Evolutionary conservation across 2,797 vertebrate genomes (phyloP), one percentile per base, ranked within the genome.

Genomic region (Threskiornis aethiopicus): DNA sequence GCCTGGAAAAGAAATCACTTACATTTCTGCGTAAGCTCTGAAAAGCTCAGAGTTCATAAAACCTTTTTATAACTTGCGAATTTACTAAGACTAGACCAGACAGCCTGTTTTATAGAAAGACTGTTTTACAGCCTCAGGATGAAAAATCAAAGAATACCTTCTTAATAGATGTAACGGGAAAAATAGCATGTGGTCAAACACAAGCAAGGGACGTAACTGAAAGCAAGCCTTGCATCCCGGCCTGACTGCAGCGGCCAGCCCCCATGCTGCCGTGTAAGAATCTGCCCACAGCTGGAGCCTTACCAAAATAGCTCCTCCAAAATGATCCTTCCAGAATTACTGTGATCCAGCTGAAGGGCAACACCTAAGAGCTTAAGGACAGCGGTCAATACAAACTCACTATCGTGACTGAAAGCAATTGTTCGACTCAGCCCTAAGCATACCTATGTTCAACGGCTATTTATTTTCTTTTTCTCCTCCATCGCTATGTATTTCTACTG

Each of bases 211-310:
- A 10, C 41, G 5, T 20, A 69, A 47, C n/a, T 21, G 37, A 61
- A 72, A 78, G 51, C 47, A 35, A 86, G 55, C 41, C 47, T 8
- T 55, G 57, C 76, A 44, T n/a, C 61, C 62, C 76, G 85, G 46
- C 22, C 61, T 86, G 77, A 16, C 67, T 87, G 84, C 93, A 89
- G 89, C 93, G 79, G 37, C 16, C 87, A 90, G 86, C 81, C 73
- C 81, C 77, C 46, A 25, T 5, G 44, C 85, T 90, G 79, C 88
- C 83, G 59, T 13, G 2, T 28, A 42, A 94, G 90, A 90, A 77
- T 18, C 75, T 52, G 33, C 67, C 92, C 84, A 55, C 94, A 92
- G 90, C 93, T 96, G 95, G 84, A 94, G 83, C 61, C 87, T 70
- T 9, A 89, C 86, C 75, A 85, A 69, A 96, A 92, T 7, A 95